A percentile compares a stretch with the other conserved stretches of the same genome.
These are phyloP conservation scores for Lanistes nyassanus DNA, from an alignment of 1,140 invertebrate genomes.

Conservation along the genomic window DNA sequence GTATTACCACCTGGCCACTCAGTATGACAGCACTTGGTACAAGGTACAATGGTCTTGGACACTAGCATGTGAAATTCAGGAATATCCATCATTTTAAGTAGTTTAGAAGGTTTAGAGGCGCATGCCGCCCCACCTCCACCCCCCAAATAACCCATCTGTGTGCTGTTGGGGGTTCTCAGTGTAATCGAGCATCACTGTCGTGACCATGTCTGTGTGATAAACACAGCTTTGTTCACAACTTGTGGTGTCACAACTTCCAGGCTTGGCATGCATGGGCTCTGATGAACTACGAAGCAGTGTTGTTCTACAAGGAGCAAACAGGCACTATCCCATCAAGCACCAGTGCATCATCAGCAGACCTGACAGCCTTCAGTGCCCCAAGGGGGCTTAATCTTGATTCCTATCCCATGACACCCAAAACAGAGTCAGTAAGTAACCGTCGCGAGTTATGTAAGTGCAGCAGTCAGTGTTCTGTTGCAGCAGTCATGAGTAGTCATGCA, in stretches of 20 bases:
- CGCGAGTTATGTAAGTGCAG: too few relatives aligned
- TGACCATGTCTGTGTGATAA: too few relatives aligned
- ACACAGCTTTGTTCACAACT: slow-evolving; percentile 3
- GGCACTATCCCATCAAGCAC: not conserved
- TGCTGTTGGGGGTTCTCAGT: not conserved
- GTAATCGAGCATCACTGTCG: not conserved
- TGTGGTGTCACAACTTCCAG: slow-evolving; percentile 76
- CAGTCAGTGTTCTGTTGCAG: too few relatives aligned
- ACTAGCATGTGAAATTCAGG: too few relatives aligned
- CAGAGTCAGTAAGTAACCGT: slow-evolving; percentile 34
- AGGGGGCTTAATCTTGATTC: slow-evolving; percentile 19
- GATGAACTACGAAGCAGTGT: slow-evolving; percentile 96
- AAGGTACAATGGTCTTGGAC: too few relatives aligned
- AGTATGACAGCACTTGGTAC: slow-evolving; percentile 80
- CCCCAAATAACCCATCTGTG: not conserved
- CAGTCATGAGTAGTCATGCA: too few relatives aligned
- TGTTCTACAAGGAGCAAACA: slow-evolving; percentile 84
- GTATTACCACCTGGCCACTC: slow-evolving; percentile 87
- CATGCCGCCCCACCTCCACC: too few relatives aligned
- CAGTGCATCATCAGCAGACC: slow-evolving; percentile 29
- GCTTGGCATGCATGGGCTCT: slow-evolving; percentile 99
- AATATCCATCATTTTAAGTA: slow-evolving; percentile 2
- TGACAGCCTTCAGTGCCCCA: slow-evolving; percentile 17
- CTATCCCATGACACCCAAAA: slow-evolving; percentile 22
- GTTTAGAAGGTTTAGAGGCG: not conserved